Conservation (phyloP, 2,113 vertebrate genomes). For the Emydocephalus ijimae region DNA sequence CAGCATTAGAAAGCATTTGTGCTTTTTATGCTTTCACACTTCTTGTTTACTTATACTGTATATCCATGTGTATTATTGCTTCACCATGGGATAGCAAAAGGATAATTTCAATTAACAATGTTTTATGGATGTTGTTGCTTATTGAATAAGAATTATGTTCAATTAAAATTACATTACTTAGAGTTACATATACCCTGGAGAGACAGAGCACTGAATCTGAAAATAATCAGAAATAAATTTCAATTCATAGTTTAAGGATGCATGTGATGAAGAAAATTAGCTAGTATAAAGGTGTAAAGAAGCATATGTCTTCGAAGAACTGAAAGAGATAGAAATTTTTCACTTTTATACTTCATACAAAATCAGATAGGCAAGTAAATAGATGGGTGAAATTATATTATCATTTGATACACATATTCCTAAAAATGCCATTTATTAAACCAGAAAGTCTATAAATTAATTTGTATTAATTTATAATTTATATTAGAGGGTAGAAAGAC, state of each 20-base stretch:
- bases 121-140: background rate
- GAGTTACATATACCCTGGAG: background rate
- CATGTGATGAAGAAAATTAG: background rate
- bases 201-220: background rate
- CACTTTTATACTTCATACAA: background rate
- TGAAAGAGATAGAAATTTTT: background rate
- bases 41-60: constrained; percentile 33
- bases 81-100: background rate
- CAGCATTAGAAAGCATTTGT: constrained; percentile 25
- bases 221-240: background rate
- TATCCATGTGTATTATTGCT: constrained; percentile 7
- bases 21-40: constrained; percentile 54
- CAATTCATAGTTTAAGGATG: background rate
- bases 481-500: background rate
- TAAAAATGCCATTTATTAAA: background rate
- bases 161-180: constrained; percentile 1
- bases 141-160: constrained; percentile 7
- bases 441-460: background rate
- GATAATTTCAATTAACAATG: background rate
- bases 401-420: background rate
- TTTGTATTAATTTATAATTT: background rate
- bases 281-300: background rate
- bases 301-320: background rate
- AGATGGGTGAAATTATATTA: background rate
- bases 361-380: background rate